Evolutionary conservation across 2,113 vertebrate species (phyloP), one percentile per base, ranked within the genome.

Genomic region (Tetrax tetrax): DNA sequence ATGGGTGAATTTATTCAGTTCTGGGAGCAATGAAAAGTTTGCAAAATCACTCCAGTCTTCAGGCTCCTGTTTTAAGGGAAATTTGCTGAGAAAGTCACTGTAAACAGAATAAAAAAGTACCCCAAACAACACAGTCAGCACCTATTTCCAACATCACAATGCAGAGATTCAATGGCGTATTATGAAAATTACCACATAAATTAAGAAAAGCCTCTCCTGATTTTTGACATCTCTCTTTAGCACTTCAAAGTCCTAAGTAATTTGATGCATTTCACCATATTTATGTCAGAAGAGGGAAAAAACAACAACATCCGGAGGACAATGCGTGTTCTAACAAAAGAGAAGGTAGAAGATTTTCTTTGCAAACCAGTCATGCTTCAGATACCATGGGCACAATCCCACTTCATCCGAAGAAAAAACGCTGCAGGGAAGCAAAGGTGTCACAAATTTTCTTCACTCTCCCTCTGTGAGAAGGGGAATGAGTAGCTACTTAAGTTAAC

Each of bases 1-100:
- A 4, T 98, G 98, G 96, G 98, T 99, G 77, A 98, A 97, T n/a
- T 92, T 97, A 83, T 98, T 98, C 89, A 98, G 98, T 66, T 88
- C 94, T 10, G 98, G 72, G 28, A 98, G 96, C 12, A 98, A 98
- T 83, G 98, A 98, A 95, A 99, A 98, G 7, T 93, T 88, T 74
- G 82, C 93, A 78, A 98, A 99, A 95, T 99, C 98, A 11, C 86
- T 94, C 79, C 98, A 98, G 93, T 98, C 98, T 51, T 96, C 96
- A 33, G 98, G 97, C 47, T 99, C 97, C 98, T 98, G 65, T 60
- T 89, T 71, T 57, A 86, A 93, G 45, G 56, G 71, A 91, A 61
- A 51, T 63, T 56, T 37, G 14, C 41, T 60, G 60, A 28, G 23
- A 74, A 74, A 41, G 27, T 27, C 93, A 43, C 24, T 83, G 50